A percentile compares a stretch with the other conserved stretches of the same genome.
Evolutionary conservation across 1,140 invertebrate species (phyloP).

Genomic region (Meloidogyne hapla): DNA sequence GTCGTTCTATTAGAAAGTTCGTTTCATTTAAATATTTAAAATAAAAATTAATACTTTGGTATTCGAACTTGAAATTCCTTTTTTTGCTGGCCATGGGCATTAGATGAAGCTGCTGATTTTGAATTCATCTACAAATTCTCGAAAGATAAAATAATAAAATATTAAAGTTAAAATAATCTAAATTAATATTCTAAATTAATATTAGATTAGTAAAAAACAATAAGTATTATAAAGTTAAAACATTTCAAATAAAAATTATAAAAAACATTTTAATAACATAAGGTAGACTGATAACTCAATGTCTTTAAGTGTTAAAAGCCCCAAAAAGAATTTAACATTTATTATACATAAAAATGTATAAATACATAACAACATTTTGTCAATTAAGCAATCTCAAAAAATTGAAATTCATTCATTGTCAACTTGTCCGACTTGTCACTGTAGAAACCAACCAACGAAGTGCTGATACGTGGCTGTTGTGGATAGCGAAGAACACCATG

Average conservation of each 20-base stretch:
- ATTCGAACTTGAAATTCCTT: conserved; percentile 38
- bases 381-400: too few species aligned
- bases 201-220: not conserved
- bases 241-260: conserved; percentile 6
- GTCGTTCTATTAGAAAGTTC: not conserved
- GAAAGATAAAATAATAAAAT: not conserved
- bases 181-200: not conserved
- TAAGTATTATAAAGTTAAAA: conserved; percentile 12
- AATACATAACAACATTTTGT: too few species aligned
- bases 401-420: too few species aligned
- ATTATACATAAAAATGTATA: too few species aligned
- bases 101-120: conserved; percentile 4
- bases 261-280: conserved; percentile 26
- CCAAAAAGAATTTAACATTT: too few species aligned
- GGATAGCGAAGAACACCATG: too few species aligned
- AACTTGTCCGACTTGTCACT: too few species aligned
- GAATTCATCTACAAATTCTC: not conserved
- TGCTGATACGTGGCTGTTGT: too few species aligned
- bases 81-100: conserved; percentile 11
- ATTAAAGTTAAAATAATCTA: not conserved
- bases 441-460: too few species aligned
- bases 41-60: conserved; percentile 39
- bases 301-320: too few species aligned
- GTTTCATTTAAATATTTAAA: conserved; percentile 13
- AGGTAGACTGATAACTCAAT: too few species aligned